phyloP scores from a whole-genome alignment of 2,888 invertebrate genomes.

The Aphrophora alni region DNA sequence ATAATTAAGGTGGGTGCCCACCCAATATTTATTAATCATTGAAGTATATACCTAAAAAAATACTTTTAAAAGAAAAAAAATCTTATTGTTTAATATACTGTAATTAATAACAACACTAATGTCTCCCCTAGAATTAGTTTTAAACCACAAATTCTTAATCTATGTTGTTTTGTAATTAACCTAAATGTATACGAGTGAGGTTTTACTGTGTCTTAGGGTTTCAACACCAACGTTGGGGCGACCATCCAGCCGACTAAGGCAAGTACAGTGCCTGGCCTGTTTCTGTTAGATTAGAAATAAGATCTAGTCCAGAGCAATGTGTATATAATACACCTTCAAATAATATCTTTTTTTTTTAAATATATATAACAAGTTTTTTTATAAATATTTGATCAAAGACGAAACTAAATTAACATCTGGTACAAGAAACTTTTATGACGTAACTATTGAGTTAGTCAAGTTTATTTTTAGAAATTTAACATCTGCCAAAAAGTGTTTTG shows the following conservation, averaged over 20 bases:
- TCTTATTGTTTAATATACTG: too few relatives aligned
- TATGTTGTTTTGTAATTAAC: not conserved
- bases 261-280: not conserved
- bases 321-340: too few relatives aligned
- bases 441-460: not conserved
- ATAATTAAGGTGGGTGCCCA: too few relatives aligned
- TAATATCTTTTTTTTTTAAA: not conserved
- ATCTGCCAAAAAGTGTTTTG: not conserved
- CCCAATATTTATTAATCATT: too few relatives aligned
- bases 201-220: constrained; percentile 5
- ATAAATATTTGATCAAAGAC: not conserved
- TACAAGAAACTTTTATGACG: not conserved
- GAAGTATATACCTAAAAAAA: too few relatives aligned
- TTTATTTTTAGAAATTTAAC: not conserved
- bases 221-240: not conserved
- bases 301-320: too few relatives aligned
- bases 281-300: not conserved
- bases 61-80: too few relatives aligned
- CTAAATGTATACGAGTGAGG: not conserved
- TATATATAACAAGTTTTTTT: not conserved
- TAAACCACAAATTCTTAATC: too few relatives aligned
- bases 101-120: too few relatives aligned
- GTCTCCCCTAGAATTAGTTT: too few relatives aligned
- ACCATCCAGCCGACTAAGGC: not conserved
- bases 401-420: not conserved